Evolutionary conservation across 1,140 invertebrate genomes (phyloP).

Genomic region (Ceratitis capitata): DNA sequence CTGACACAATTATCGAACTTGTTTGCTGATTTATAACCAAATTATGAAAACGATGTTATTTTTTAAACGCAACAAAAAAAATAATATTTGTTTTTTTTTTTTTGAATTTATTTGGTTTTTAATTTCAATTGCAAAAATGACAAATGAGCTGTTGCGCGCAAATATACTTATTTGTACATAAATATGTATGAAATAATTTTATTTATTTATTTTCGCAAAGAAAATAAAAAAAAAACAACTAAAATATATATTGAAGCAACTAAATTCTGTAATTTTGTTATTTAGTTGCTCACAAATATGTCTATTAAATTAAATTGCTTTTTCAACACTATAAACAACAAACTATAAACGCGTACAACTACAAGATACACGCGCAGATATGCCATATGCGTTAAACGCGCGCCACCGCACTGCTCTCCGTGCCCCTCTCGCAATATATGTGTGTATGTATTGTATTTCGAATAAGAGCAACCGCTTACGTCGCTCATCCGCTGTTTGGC

Average conservation of each 20-base stretch:
- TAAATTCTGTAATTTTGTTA: background rate
- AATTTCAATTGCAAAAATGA: constrained; percentile 16
- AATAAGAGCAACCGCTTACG: background rate
- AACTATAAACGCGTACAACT: too few species aligned
- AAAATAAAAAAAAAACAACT: background rate
- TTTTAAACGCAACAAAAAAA: constrained; percentile 2
- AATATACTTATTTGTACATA: background rate
- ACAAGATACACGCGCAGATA: constrained; percentile 13
- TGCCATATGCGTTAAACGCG: background rate
- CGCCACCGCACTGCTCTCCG: background rate
- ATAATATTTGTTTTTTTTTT: background rate
- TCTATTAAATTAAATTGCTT: constrained; percentile 33
- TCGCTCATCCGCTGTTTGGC: background rate
- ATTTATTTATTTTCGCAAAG: background rate
- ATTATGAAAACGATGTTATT: constrained; percentile 17
- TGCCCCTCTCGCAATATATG: background rate
- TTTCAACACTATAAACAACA: background rate
- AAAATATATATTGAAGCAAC: background rate
- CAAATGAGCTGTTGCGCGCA: background rate
- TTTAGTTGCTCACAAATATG: constrained; percentile 31
- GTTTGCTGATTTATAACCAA: constrained; percentile 52
- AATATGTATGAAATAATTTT: background rate
- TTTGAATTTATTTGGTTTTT: background rate
- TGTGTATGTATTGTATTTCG: too few species aligned
- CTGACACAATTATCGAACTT: constrained; percentile 53